Evolutionary conservation across 2,888 invertebrate species (phyloP).

Genomic region (Alloscopus bannaensis): DNA sequence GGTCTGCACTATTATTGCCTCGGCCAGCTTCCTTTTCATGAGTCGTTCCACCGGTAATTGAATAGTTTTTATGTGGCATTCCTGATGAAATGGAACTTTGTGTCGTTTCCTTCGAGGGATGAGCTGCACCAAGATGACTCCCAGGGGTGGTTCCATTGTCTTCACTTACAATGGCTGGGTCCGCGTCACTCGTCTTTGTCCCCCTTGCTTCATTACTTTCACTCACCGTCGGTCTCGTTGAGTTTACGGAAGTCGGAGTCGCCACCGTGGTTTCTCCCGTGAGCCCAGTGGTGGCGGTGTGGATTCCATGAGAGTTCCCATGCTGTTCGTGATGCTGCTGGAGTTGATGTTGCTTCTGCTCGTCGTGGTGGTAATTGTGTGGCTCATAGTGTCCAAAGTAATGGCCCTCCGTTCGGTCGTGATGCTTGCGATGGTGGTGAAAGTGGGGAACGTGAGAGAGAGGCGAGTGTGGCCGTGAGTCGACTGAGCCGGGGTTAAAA

Average conservation of each 20-base stretch:
- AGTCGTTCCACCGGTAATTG: background rate
- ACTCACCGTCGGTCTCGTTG: slow-evolving; percentile 6
- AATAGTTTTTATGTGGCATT: slow-evolving; percentile 21
- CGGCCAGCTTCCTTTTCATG: slow-evolving; percentile 13
- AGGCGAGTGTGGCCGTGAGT: slow-evolving; percentile 62
- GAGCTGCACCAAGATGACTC: slow-evolving; percentile 34
- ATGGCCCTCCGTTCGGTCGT: slow-evolving; percentile 52
- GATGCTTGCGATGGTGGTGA: slow-evolving; percentile 63
- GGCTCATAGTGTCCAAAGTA: slow-evolving; percentile 46
- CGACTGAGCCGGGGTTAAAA: slow-evolving; percentile 65
- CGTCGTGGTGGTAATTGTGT: slow-evolving; percentile 44
- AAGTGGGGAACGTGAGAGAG: slow-evolving; percentile 64
- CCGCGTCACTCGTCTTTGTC: slow-evolving; percentile 1
- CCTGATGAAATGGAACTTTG: slow-evolving; percentile 16
- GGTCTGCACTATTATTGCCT: slow-evolving; percentile 1
- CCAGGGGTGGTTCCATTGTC: slow-evolving; percentile 52
- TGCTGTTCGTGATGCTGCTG: slow-evolving; percentile 41
- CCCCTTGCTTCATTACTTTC: slow-evolving; percentile 24
- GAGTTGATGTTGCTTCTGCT: slow-evolving; percentile 25
- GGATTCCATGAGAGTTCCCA: slow-evolving; percentile 4
- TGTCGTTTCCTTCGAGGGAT: slow-evolving; percentile 1
- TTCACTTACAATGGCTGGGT: slow-evolving; percentile 17
- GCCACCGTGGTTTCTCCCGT: slow-evolving; percentile 20
- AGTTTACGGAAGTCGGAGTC: background rate
- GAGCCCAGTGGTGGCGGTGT: slow-evolving; percentile 14